phyloP scores from a whole-genome alignment of 2,797 vertebrate genomes.

The Brachyrhaphis roseni region DNA sequence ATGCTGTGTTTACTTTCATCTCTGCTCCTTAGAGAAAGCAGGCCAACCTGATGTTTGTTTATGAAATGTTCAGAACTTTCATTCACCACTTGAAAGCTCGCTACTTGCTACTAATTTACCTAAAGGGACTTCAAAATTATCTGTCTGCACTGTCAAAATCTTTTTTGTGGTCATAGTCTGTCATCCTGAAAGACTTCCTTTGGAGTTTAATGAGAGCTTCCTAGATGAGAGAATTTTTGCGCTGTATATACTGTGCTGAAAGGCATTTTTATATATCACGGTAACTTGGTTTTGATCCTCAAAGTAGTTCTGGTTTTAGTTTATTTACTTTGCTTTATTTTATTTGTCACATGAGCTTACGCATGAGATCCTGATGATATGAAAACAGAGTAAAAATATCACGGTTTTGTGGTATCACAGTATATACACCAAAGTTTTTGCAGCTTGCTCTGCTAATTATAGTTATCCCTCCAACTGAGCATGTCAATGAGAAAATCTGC shows the following conservation, averaged over 20 bases:
- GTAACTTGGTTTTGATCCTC: conserved; percentile 52
- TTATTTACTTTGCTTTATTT: conserved; percentile 35
- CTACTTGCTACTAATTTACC: conserved; percentile 83
- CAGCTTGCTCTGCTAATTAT: not conserved
- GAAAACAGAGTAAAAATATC: not conserved
- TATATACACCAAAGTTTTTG: not conserved
- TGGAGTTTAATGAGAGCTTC: conserved; percentile 73
- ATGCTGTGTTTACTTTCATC: conserved; percentile 73
- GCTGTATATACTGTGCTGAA: conserved; percentile 46
- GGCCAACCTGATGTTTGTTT: conserved; percentile 78
- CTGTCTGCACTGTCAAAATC: conserved; percentile 71
- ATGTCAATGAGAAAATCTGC: not conserved
- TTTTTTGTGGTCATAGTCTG: conserved; percentile 76
- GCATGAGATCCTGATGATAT: not conserved
- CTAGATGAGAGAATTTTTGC: conserved; percentile 60
- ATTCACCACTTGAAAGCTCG: conserved; percentile 85
- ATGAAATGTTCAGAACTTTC: conserved; percentile 78
- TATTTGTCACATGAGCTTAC: conserved; percentile 2
- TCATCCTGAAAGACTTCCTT: conserved; percentile 78
- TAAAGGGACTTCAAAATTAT: conserved; percentile 78
- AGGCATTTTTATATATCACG: conserved; percentile 48
- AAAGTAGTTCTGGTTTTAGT: conserved; percentile 38
- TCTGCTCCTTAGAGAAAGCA: conserved; percentile 51
- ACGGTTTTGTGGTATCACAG: not conserved
- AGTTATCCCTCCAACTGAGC: not conserved